Evolutionary conservation across 2,888 invertebrate genomes (phyloP).

Genomic region (Lacanobia oleracea): DNA sequence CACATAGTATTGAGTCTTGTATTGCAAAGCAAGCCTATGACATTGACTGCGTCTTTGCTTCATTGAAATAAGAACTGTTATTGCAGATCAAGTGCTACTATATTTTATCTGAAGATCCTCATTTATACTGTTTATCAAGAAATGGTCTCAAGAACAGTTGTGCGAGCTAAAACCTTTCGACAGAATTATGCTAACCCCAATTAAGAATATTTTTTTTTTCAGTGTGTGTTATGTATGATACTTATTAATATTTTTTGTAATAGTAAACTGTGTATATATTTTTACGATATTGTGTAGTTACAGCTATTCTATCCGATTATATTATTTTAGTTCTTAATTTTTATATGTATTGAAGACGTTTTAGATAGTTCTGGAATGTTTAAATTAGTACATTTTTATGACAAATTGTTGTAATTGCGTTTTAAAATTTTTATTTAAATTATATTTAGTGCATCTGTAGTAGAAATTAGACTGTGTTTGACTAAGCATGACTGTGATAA

Average conservation of each 20-base stretch:
- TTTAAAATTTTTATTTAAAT: constrained; percentile 11
- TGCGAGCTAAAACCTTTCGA: constrained; percentile 30
- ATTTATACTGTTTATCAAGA: not conserved
- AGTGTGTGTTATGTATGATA: constrained; percentile 22
- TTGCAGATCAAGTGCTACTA: not conserved
- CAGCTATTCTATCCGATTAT: constrained; percentile 13
- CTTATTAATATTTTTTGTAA: constrained; percentile 10
- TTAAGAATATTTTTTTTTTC: constrained; percentile 1
- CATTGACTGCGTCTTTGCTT: not conserved
- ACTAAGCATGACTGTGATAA: constrained; percentile 61
- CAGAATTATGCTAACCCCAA: constrained; percentile 13
- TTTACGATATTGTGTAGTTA: constrained; percentile 10
- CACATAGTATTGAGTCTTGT: no score
- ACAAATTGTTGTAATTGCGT: constrained; percentile 20
- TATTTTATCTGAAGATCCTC: not conserved
- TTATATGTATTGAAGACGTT: constrained; percentile 9
- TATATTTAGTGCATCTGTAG: constrained; percentile 48
- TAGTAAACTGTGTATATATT: constrained; percentile 27
- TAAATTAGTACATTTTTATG: constrained; percentile 3
- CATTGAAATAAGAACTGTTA: not conserved
- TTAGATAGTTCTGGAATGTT: constrained; percentile 52
- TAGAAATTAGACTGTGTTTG: constrained; percentile 45
- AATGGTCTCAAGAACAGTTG: constrained; percentile 24
- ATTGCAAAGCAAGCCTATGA: no score
- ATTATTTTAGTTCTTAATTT: not conserved